phyloP scores from a whole-genome alignment of 2,888 invertebrate species.

The Pollenia griseotomentosa region DNA sequence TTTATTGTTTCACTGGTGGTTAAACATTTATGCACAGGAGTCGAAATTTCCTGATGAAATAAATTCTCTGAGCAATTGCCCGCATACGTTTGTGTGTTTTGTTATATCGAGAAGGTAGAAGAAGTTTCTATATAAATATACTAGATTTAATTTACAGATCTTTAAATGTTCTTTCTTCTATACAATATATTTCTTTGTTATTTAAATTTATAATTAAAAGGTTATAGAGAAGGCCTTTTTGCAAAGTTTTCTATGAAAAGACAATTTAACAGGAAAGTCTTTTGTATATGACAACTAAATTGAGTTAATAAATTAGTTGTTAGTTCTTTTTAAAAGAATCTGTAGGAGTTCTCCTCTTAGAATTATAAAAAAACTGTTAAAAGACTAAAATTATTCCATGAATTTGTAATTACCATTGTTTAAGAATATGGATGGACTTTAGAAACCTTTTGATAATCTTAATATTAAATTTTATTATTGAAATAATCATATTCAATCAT shows the following conservation, averaged over 20 bases:
- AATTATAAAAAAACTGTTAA: too few species aligned
- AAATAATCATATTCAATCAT: too few species aligned
- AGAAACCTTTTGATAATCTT: too few species aligned
- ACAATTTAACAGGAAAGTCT: not conserved
- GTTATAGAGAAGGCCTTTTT: not conserved
- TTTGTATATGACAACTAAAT: not conserved
- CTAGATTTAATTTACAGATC: conserved; percentile 54
- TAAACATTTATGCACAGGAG: conserved; percentile 47
- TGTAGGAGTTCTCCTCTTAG: too few species aligned
- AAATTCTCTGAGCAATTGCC: not conserved
- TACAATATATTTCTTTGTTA: conserved; percentile 7
- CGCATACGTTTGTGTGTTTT: not conserved
- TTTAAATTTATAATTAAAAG: conserved; percentile 38
- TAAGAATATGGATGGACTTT: too few species aligned
- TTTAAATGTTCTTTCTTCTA: conserved; percentile 44
- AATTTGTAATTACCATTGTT: too few species aligned
- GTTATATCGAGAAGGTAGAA: conserved; percentile 28
- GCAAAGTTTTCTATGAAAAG: conserved; percentile 26
- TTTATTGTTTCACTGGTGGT: conserved; percentile 54
- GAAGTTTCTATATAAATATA: conserved; percentile 26
- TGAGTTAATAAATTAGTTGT: not conserved
- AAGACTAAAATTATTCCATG: too few species aligned
- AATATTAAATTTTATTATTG: too few species aligned
- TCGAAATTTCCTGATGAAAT: conserved; percentile 15
- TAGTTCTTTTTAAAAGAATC: too few species aligned